A percentile compares a stretch with the other conserved stretches of the same genome.
Conservation (phyloP, 2,888 invertebrate species). For the Malacosoma neustria region DNA sequence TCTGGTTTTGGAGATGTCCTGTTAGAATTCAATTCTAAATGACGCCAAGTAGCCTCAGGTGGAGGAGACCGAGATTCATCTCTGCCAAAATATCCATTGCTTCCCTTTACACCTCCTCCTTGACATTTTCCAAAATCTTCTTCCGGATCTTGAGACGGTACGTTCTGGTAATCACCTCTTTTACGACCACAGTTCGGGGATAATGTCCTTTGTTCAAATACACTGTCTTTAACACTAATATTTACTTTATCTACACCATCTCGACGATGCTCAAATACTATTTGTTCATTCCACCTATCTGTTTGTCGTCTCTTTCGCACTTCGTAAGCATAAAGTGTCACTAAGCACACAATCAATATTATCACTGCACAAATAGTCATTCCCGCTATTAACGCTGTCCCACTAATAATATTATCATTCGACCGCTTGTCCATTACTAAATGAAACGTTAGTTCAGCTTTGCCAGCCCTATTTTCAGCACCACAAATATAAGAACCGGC, state of each 20-base stretch:
- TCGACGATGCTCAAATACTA: constrained; percentile 60
- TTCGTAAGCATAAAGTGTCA: constrained; percentile 79
- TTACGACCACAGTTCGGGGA: constrained; percentile 58
- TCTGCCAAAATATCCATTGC: constrained; percentile 14
- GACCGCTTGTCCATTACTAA: constrained; percentile 80
- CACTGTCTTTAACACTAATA: constrained; percentile 74
- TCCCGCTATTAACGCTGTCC: constrained; percentile 78
- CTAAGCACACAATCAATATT: constrained; percentile 78
- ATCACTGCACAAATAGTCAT: constrained; percentile 81
- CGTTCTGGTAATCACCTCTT: constrained; percentile 82
- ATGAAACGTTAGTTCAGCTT: constrained; percentile 82
- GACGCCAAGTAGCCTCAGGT: constrained; percentile 39
- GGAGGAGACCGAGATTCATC: constrained; percentile 42
- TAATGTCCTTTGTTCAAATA: constrained; percentile 45
- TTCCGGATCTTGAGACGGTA: constrained; percentile 81
- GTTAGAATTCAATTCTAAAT: constrained; percentile 38
- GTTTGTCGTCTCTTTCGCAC: constrained; percentile 75
- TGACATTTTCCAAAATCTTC: constrained; percentile 71
- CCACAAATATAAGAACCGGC: constrained; percentile 85
- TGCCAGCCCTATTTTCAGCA: constrained; percentile 88
- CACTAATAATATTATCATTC: constrained; percentile 74
- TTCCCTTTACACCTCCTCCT: constrained; percentile 38
- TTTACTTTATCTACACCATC: constrained; percentile 89
- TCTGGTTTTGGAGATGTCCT: constrained; percentile 61
- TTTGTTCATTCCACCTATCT: constrained; percentile 69